Evolutionary conservation across 2,797 vertebrate genomes (phyloP).

Genomic region (Fratercula arctica): DNA sequence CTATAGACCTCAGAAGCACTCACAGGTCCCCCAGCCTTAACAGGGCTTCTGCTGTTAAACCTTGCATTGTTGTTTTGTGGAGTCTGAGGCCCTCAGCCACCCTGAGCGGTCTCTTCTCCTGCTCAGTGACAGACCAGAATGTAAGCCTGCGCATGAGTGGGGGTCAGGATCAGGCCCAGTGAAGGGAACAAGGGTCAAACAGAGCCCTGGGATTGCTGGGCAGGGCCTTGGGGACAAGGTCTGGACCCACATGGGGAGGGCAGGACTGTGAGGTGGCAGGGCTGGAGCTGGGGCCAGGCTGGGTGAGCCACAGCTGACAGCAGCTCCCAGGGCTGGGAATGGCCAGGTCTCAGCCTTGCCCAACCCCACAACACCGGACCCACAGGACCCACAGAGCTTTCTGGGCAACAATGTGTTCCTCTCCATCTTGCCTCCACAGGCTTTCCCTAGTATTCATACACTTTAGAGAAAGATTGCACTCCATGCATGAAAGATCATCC

Average conservation of each 20-base stretch:
- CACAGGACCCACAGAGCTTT: neutral
- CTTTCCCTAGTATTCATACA: neutral
- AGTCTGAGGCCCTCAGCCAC: neutral
- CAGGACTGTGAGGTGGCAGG: neutral
- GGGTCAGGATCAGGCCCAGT: neutral
- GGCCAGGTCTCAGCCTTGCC: fast-evolving
- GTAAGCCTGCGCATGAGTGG: fast-evolving
- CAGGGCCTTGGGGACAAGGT: too few relatives aligned
- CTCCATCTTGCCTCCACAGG: neutral
- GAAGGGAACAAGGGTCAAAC: neutral
- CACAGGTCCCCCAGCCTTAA: neutral
- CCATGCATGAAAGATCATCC: neutral
- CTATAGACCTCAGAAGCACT: neutral
- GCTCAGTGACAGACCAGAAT: fast-evolving
- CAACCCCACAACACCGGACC: fast-evolving
- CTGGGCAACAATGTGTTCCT: fast-evolving
- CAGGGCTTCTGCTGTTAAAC: neutral
- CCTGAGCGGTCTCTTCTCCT: neutral
- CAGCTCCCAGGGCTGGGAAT: neutral
- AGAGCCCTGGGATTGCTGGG: neutral
- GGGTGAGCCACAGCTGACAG: fast-evolving
- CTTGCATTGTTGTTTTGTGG: neutral
- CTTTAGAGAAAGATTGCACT: fast-evolving
- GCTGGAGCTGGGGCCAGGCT: neutral
- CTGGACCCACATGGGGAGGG: fast-evolving